These are phyloP conservation scores for Lophotriccus pileatus DNA, from an alignment of 2,797 vertebrate species.

Conservation along the genomic window DNA sequence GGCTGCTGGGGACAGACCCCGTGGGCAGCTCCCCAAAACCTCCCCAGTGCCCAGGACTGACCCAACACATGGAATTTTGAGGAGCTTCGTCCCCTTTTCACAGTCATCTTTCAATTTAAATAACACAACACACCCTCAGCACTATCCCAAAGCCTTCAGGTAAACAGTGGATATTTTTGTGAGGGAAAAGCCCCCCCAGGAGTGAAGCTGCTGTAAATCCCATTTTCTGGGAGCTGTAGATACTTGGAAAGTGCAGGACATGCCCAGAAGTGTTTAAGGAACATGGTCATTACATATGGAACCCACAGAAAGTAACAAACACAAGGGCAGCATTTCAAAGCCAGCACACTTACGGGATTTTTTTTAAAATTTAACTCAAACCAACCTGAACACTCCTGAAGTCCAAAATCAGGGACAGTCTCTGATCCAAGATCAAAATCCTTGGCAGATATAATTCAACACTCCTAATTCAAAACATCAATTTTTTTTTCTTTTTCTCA, in stretches of 20 bases:
- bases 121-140: background rate
- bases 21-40: background rate
- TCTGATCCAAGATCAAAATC: background rate
- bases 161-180: background rate
- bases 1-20: background rate
- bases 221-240: background rate
- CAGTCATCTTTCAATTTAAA: background rate
- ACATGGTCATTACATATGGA: background rate
- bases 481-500: too few relatives aligned
- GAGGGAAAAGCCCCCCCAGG: background rate
- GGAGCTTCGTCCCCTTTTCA: background rate
- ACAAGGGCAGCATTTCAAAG: background rate
- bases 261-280: background rate
- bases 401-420: background rate
- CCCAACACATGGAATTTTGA: fast-evolving
- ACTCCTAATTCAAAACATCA: background rate
- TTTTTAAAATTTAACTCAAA: background rate
- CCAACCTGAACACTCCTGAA: background rate
- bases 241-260: background rate
- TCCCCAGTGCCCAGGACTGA: background rate
- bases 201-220: background rate
- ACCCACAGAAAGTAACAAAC: background rate
- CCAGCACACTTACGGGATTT: background rate
- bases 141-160: background rate
- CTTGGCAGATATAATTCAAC: background rate